A percentile compares a stretch with the other conserved stretches of the same genome.
These are phyloP conservation scores for Panthera tigris DNA, from an alignment of 2,113 vertebrate genomes.

Conservation along the genomic window DNA sequence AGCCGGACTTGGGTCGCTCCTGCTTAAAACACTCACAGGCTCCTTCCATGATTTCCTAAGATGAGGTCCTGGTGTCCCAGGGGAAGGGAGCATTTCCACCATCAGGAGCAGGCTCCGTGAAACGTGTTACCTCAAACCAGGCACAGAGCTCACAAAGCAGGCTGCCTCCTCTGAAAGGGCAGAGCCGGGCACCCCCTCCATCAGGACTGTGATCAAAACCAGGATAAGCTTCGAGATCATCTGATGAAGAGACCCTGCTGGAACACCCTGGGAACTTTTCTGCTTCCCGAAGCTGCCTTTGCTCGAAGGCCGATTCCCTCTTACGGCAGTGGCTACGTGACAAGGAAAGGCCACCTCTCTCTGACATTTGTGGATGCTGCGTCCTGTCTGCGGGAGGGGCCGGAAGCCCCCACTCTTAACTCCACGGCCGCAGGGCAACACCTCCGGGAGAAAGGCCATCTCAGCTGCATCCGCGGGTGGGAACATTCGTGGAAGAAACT, in stretches of 20 bases:
- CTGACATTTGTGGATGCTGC: accelerated
- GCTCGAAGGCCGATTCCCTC: no score
- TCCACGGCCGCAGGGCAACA: not conserved
- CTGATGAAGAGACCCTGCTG: not conserved
- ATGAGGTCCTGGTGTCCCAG: not conserved
- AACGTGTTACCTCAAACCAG: not conserved
- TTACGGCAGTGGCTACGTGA: accelerated
- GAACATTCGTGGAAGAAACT: not conserved
- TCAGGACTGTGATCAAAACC: no score
- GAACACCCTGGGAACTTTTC: no score
- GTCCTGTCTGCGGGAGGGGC: not conserved
- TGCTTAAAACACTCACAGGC: no score
- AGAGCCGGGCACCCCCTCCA: accelerated
- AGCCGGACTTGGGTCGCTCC: no score
- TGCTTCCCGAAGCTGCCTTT: not conserved
- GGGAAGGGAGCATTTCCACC: accelerated
- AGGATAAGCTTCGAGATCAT: accelerated
- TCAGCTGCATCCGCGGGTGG: accelerated
- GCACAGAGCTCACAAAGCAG: not conserved
- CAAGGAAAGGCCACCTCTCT: no score
- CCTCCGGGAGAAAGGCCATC: accelerated
- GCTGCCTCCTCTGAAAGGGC: accelerated
- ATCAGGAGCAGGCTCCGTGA: accelerated
- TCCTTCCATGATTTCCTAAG: not conserved
- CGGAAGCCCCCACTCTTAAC: accelerated